These are phyloP conservation scores for Atta texana DNA, from an alignment of 1,140 invertebrate genomes.

Conservation along the genomic window DNA sequence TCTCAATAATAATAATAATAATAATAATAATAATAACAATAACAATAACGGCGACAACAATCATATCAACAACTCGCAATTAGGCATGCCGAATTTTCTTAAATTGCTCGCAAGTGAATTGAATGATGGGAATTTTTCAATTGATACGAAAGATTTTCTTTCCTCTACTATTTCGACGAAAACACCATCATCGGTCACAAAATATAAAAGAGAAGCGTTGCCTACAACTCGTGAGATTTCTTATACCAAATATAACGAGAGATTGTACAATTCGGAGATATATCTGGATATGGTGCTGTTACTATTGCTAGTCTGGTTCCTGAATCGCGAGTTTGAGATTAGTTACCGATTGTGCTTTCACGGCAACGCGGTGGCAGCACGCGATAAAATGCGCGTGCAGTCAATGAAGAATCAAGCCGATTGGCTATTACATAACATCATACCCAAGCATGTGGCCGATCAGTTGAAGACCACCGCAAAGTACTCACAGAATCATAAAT, in stretches of 20 bases:
- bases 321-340: conserved; percentile 98
- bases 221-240: neutral
- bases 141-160: neutral
- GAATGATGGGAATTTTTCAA: neutral
- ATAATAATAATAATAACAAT: neutral
- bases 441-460: conserved; percentile 97
- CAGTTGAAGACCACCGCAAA: conserved; percentile 96
- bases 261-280: conserved; percentile 91
- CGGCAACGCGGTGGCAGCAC: conserved; percentile 95
- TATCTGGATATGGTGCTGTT: conserved; percentile 93
- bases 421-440: conserved; percentile 98
- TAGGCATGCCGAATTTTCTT: neutral
- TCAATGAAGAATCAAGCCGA: conserved; percentile 97
- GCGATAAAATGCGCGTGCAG: conserved; percentile 94
- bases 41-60: neutral
- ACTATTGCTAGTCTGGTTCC: conserved; percentile 94
- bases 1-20: conserved; percentile 28
- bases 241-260: conserved; percentile 76
- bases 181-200: neutral
- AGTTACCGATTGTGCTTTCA: conserved; percentile 97
- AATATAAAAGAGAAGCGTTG: neutral
- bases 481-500: conserved; percentile 97
- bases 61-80: conserved; percentile 20
- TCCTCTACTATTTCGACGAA: neutral
- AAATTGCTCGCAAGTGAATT: neutral